Conservation (phyloP, 2,888 invertebrate genomes). For the Cordilura impudica region DNA sequence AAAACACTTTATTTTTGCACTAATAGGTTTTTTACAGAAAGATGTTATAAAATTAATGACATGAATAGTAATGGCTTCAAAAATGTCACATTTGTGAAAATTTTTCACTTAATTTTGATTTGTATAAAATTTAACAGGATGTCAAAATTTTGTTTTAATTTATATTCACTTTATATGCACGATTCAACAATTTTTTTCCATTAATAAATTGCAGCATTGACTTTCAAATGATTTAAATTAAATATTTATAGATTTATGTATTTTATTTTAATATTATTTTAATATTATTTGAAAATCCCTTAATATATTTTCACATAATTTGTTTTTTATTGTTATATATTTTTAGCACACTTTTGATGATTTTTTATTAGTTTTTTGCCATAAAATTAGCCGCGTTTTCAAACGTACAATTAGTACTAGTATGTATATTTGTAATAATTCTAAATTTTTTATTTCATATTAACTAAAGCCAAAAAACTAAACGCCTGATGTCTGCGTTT, state of each 20-base stretch:
- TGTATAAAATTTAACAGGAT: no score
- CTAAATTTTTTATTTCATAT: background rate
- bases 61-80: no score
- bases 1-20: no score
- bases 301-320: background rate
- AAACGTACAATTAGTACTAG: background rate
- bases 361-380: background rate
- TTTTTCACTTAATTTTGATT: no score
- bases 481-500: no score
- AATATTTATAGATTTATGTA: background rate
- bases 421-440: background rate
- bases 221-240: background rate
- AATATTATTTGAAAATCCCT: background rate
- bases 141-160: no score
- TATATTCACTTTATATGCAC: background rate
- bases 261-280: background rate
- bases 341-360: conserved; percentile 10
- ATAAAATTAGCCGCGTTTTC: conserved; percentile 20
- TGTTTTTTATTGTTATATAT: background rate
- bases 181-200: background rate
- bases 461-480: background rate
- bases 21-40: no score
- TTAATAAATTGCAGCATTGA: no score
- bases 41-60: no score
- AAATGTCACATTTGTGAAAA: no score